Percentiles rank a stretch among this genome's conserved stretches.
These are phyloP conservation scores for Hafferia zeledoni DNA, from an alignment of 2,797 vertebrate genomes.

Conservation along the genomic window DNA sequence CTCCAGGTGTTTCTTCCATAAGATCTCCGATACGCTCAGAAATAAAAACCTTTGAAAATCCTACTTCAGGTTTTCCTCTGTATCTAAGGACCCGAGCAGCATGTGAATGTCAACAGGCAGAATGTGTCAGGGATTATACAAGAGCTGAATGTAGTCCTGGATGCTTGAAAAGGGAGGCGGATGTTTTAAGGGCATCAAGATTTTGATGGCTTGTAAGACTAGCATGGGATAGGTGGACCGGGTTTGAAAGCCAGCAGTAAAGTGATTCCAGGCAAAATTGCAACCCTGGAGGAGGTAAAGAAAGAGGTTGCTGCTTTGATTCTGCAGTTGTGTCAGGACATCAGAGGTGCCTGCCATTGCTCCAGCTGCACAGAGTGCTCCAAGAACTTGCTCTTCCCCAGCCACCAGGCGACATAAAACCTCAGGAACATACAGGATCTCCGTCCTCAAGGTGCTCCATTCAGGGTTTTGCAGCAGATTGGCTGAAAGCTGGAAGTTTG, in stretches of 20 bases:
- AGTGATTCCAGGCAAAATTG: neutral
- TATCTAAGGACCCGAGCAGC: neutral
- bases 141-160: neutral
- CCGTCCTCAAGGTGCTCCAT: neutral
- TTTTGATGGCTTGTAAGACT: neutral
- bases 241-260: neutral
- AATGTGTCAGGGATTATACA: neutral
- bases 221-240: neutral
- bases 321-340: too few relatives aligned
- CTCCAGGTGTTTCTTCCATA: neutral
- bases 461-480: neutral
- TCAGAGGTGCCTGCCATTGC: neutral
- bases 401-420: neutral
- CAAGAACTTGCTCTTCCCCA: neutral
- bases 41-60: constrained; percentile 24
- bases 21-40: neutral
- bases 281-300: neutral
- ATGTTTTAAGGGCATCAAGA: neutral
- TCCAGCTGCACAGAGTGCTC: neutral
- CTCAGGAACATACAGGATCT: neutral
- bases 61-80: neutral
- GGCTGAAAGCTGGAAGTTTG: neutral
- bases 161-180: neutral
- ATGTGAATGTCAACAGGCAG: neutral
- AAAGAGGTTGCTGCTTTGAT: neutral